Conservation (phyloP, 2,888 invertebrate genomes). For the Erpobdella octoculata region DNA sequence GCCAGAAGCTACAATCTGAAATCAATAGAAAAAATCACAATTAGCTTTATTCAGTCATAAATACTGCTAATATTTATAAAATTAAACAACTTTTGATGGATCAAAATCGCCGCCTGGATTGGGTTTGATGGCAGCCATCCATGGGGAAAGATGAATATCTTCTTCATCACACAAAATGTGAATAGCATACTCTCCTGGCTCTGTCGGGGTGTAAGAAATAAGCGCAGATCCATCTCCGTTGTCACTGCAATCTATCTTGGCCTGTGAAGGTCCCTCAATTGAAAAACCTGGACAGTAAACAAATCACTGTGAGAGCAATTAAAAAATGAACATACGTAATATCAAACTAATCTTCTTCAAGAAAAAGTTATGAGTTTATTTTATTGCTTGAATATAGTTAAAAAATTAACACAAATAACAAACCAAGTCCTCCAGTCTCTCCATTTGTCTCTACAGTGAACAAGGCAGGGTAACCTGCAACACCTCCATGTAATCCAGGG, state of each 20-base stretch:
- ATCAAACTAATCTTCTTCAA: too few relatives aligned
- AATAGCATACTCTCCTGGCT: constrained; percentile 74
- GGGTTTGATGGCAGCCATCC: constrained; percentile 70
- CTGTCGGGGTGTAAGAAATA: constrained; percentile 73
- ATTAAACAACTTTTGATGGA: constrained; percentile 33
- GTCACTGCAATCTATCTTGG: constrained; percentile 76
- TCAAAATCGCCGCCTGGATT: constrained; percentile 36
- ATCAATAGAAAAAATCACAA: too few relatives aligned
- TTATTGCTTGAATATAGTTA: too few relatives aligned
- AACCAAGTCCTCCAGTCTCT: constrained; percentile 72
- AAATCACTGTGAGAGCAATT: not conserved
- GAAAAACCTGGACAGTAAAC: constrained; percentile 49
- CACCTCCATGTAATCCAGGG: constrained; percentile 72
- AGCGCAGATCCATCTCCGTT: constrained; percentile 79
- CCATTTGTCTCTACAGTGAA: constrained; percentile 85
- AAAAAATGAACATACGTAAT: too few relatives aligned
- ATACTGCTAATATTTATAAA: not conserved
- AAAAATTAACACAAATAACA: too few relatives aligned
- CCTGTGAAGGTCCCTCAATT: constrained; percentile 69
- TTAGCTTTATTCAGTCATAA: too few relatives aligned
- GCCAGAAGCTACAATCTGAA: constrained; percentile 40
- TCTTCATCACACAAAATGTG: constrained; percentile 78
- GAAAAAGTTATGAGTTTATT: too few relatives aligned
- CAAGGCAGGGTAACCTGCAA: constrained; percentile 72
- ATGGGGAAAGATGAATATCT: constrained; percentile 81